Percentiles rank a stretch among this genome's conserved stretches.
These are phyloP conservation scores for Chelmon rostratus DNA, from an alignment of 2,797 vertebrate species.

Conservation along the genomic window DNA sequence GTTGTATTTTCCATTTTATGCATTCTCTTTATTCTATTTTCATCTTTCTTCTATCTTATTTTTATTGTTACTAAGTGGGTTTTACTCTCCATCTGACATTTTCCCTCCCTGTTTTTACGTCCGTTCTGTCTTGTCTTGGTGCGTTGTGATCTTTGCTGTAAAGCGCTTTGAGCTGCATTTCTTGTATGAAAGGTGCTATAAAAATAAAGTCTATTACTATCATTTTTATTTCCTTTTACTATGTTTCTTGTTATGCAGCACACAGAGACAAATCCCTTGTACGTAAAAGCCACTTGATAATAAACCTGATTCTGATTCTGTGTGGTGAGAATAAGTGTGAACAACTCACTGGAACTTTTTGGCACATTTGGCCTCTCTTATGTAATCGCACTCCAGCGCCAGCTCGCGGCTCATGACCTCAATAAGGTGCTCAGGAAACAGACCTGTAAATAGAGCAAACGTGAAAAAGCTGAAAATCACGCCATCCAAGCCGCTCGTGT, in stretches of 20 bases:
- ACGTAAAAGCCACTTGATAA: neutral
- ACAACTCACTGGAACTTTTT: slow-evolving; percentile 90
- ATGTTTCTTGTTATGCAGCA: neutral
- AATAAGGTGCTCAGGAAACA: slow-evolving; percentile 95
- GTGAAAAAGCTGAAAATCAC: neutral
- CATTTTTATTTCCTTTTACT: neutral
- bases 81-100: too few species aligned
- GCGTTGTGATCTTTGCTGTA: too few species aligned
- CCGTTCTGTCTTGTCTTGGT: too few species aligned
- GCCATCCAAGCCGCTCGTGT: neutral
- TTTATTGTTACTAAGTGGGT: too few species aligned
- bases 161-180: too few species aligned
- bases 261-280: neutral
- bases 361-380: slow-evolving; percentile 92
- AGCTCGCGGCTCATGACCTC: slow-evolving; percentile 94
- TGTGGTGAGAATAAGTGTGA: neutral
- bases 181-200: too few species aligned
- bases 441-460: slow-evolving; percentile 76
- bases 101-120: too few species aligned
- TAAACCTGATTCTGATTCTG: neutral
- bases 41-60: too few species aligned
- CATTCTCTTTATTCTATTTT: too few species aligned
- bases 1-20: too few species aligned
- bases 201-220: too few species aligned
- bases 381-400: slow-evolving; percentile 95